phyloP scores from a whole-genome alignment of 2,888 invertebrate species.

The Troilus luridus region DNA sequence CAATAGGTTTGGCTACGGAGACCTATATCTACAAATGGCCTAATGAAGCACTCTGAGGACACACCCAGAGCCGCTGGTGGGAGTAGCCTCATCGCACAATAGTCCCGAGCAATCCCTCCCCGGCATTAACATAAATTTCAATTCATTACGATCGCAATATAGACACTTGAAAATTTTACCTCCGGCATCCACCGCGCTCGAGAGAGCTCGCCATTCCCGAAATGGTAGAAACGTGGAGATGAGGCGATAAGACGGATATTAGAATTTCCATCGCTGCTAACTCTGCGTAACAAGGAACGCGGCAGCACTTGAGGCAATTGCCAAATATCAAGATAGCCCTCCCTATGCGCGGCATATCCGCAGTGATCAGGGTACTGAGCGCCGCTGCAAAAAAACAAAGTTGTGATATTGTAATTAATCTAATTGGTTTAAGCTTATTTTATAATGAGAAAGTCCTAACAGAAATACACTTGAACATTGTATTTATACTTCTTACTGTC shows the following conservation, averaged over 20 bases:
- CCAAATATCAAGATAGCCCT: not conserved
- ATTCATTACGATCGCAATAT: conserved; percentile 21
- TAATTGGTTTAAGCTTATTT: not conserved
- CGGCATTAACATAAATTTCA: conserved; percentile 39
- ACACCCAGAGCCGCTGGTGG: conserved; percentile 23
- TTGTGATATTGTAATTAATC: not conserved
- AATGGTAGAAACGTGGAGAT: conserved; percentile 35
- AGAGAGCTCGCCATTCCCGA: not conserved
- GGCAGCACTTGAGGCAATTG: not conserved
- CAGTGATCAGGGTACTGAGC: not conserved
- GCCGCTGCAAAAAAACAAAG: not conserved
- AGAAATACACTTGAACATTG: not conserved
- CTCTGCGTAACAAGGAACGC: not conserved
- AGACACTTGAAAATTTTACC: conserved; percentile 33
- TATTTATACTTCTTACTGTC: not conserved
- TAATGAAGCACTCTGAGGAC: conserved; percentile 29
- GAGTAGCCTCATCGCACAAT: not conserved
- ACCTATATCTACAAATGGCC: conserved; percentile 18
- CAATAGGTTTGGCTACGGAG: not conserved
- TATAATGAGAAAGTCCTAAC: not conserved
- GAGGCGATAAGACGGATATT: conserved; percentile 1
- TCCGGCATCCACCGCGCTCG: not conserved
- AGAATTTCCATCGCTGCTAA: conserved; percentile 17
- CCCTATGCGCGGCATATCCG: not conserved
- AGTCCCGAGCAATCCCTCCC: not conserved